Evolutionary conservation across 2,888 invertebrate genomes (phyloP), one percentile per base, ranked within the genome.

Genomic region (Anoncus sp.): DNA sequence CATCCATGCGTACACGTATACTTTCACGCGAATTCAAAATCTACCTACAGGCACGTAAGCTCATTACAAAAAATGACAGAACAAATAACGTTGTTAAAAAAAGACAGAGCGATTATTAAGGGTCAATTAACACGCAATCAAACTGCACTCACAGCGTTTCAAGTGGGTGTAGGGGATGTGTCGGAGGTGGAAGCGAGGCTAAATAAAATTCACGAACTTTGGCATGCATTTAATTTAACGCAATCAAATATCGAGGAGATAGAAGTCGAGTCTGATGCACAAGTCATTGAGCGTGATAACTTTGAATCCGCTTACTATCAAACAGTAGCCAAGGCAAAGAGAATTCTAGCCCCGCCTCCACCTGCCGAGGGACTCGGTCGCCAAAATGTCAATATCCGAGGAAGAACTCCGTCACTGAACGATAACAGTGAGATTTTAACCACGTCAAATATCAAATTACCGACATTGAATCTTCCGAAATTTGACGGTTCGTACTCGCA

Each of bases 401-500:
- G 24, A 66, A 35, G 67, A n/a, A 18, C 20, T 9, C 38, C 27
- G 5, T 10, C 40, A 35, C 14, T 27, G 12, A 55, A 22, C n/a
- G 16, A 67, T 16, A 57, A 45, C n/a, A 24, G 18, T 14, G 55
- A 67, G 27, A 59, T 31, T n/a, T 47, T 47, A 24, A 20, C 12
- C 6, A n/a, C n/a, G n/a, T 38, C 59, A 35, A 59, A 16, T 3
- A 35, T 78, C 9, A 78, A 78, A 22, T 31, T 78, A 5, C 79
- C 79, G 24, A 43, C 38, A 45, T 27, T 79, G 10, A 73, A 53
- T 49, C 62, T 82, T 49, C 79, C 81, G 2, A 77, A 59, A 51
- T 83, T 83, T 40, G 70, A 77, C 10, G 81, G 83, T 31, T 22
- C 57, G 1, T 81, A 74, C 51, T 79, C 65, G n/a, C 51, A 78